Evolutionary conservation across 2,113 vertebrate genomes (phyloP), one percentile per base, ranked within the genome.

Genomic region (Bos taurus): DNA sequence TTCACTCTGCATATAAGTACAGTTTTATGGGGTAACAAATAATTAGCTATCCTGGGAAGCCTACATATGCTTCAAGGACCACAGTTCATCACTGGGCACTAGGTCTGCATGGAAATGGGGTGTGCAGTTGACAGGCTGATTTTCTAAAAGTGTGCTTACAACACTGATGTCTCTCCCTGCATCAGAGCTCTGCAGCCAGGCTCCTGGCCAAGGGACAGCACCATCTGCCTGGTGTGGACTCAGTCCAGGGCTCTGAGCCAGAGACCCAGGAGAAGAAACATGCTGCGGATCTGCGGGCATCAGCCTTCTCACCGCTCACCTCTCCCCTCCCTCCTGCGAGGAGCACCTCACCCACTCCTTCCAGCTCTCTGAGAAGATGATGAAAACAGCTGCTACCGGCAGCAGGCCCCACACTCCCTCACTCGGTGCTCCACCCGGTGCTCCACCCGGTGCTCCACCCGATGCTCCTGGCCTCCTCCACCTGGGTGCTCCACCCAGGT

Each of bases 271-370:
- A 30, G 54, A 77, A 81, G 16, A 52, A 56, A 91, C 13, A 2
- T 14, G 2, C 43, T 59, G 0, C 12, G 12, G 6, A 1, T 12
- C 43, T 59, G 0, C 12, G 9, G 6, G 1, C 13, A 8, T 43
- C 30, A 85, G 33, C 10, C 26, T 91, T 57, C 40, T 77, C n/a
- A 74, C 40, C 4, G 8, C 59, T 64, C 30, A 21, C 43, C 71
- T 28, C 3, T 78, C n/a, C 46, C 26, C 4, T 9, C 4, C 23
- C 17, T 90, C 50, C 36, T 50, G 26, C 25, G 7, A 19, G 13
- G 9, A 87, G 11, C 7, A 23, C 13, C 67, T 64, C 30, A 11
- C 11, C 7, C 89, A 50, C n/a, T 67, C 12, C 4, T 15, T 80
- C 86, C 74, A 48, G 62, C 15, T 83, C 40, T 64, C 62, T 48